These are phyloP conservation scores for Harpagifer antarcticus DNA, from an alignment of 2,797 vertebrate genomes.

Conservation along the genomic window DNA sequence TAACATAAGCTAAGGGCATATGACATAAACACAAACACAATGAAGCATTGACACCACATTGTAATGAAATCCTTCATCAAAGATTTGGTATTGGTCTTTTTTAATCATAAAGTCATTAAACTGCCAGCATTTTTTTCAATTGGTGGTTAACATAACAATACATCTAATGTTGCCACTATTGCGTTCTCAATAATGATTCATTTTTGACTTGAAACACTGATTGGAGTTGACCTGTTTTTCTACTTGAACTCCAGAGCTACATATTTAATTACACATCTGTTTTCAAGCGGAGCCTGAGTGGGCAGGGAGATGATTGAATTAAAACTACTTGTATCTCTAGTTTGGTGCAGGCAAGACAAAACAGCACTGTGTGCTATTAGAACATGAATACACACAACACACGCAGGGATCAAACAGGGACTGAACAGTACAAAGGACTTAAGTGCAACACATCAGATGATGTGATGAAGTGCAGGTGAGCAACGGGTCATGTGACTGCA, in stretches of 20 bases:
- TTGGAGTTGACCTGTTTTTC: neutral
- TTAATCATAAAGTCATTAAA: neutral
- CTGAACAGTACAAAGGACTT: no score
- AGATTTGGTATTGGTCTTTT: neutral
- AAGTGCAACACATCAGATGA: no score
- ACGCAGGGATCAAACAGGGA: no score
- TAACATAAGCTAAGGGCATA: neutral
- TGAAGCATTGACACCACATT: neutral
- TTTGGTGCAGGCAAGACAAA: no score
- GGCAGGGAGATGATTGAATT: no score
- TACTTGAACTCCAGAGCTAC: neutral
- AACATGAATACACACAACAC: no score
- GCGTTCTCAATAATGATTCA: neutral
- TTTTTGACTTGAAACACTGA: conserved; percentile 12
- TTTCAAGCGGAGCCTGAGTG: neutral
- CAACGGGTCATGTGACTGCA: no score
- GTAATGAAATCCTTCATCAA: neutral
- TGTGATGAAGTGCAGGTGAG: no score
- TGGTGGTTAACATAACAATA: neutral
- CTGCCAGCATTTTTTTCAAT: neutral
- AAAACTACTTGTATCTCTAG: no score
- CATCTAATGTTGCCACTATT: neutral
- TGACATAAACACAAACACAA: neutral
- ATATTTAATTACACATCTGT: neutral
- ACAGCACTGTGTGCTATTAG: no score